phyloP scores from a whole-genome alignment of 2,888 invertebrate species.

The Lasioglossum figueresi region DNA sequence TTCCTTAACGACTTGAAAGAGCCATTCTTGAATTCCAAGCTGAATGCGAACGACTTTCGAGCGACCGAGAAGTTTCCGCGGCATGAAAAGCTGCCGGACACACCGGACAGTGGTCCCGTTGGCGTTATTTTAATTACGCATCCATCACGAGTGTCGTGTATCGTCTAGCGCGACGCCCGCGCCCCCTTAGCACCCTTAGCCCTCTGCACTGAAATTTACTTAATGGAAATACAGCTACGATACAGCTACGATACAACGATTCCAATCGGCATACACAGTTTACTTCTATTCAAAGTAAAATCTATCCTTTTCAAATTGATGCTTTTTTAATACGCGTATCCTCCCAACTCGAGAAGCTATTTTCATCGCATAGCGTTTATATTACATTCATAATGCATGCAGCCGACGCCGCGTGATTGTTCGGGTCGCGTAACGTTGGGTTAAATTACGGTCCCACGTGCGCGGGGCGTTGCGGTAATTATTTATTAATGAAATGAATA shows the following conservation, averaged over 20 bases:
- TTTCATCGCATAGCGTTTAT: too few relatives aligned
- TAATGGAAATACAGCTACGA: too few relatives aligned
- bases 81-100: not conserved
- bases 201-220: too few relatives aligned
- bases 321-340: too few relatives aligned
- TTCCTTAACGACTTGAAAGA: slow-evolving; percentile 54
- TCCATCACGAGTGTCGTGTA: not conserved
- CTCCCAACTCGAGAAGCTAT: too few relatives aligned
- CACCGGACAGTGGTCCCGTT: not conserved
- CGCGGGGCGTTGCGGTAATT: not conserved
- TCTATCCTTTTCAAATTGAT: too few relatives aligned
- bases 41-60: slow-evolving; percentile 41
- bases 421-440: too few relatives aligned
- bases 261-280: too few relatives aligned
- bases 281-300: too few relatives aligned
- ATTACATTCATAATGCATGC: not conserved
- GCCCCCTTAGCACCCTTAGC: too few relatives aligned
- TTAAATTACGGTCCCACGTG: not conserved
- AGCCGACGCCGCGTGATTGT: not conserved
- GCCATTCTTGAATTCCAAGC: slow-evolving; percentile 47
- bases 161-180: too few relatives aligned
- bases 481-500: slow-evolving; percentile 37
- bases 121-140: slow-evolving; percentile 37
- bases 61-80: slow-evolving; percentile 16
- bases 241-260: too few relatives aligned